These are phyloP conservation scores for Nycticebus coucang DNA, from an alignment of 2,113 vertebrate species.

Conservation along the genomic window DNA sequence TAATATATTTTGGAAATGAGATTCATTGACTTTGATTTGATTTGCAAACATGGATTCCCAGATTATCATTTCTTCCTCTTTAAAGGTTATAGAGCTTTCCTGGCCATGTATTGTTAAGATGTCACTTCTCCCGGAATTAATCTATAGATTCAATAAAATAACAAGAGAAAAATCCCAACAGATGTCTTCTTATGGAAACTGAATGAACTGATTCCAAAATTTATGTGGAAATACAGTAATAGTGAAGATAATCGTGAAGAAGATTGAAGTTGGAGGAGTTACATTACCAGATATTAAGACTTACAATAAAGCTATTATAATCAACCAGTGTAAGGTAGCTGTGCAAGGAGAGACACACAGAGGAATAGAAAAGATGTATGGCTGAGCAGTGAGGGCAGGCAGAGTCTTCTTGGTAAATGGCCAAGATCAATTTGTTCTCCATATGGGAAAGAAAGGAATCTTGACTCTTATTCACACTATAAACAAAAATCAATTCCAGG, in stretches of 20 bases:
- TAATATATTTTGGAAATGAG: not conserved
- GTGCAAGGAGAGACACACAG: not conserved
- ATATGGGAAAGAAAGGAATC: not conserved
- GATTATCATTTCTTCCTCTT: not conserved
- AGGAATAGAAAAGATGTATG: not conserved
- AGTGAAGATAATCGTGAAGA: not conserved
- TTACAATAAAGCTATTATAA: not conserved
- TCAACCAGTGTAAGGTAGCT: not conserved
- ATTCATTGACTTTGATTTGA: not conserved
- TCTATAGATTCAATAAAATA: slow-evolving; percentile 5
- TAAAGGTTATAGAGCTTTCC: not conserved
- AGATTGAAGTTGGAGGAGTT: not conserved
- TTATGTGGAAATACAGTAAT: not conserved
- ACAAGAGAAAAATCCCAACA: not conserved
- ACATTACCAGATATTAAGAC: not conserved
- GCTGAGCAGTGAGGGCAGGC: not conserved
- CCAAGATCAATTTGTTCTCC: not conserved
- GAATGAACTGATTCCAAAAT: not conserved
- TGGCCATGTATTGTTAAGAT: not conserved
- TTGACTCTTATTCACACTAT: not conserved
- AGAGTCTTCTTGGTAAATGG: not conserved
- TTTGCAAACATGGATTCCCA: slow-evolving; percentile 25
- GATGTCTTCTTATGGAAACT: not conserved
- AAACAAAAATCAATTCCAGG: not conserved
- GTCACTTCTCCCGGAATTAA: not conserved